Conservation (phyloP, 1,140 invertebrate species). For the Manduca sexta region DNA sequence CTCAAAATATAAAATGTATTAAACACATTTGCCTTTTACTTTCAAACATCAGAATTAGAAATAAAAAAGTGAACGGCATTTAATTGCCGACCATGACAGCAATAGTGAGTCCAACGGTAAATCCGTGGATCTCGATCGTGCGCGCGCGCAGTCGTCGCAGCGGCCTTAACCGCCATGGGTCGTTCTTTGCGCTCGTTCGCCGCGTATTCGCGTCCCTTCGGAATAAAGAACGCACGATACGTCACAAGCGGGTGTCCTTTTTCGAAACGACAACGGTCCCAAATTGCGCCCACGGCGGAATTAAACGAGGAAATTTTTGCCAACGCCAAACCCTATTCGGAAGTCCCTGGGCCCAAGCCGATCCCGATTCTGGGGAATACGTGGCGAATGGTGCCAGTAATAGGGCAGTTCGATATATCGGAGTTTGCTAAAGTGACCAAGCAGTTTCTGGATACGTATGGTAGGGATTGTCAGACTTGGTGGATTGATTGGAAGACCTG, state of each 20-base stretch:
- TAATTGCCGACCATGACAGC: slow-evolving; percentile 17
- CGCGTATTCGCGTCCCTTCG: slow-evolving; percentile 33
- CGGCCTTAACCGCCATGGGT: slow-evolving; percentile 57
- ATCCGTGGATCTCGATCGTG: slow-evolving; percentile 8
- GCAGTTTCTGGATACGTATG: slow-evolving; percentile 82
- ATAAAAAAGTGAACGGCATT: slow-evolving; percentile 14
- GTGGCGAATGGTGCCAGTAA: slow-evolving; percentile 78
- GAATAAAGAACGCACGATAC: slow-evolving; percentile 26
- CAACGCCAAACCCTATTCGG: slow-evolving; percentile 78
- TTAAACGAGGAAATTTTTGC: slow-evolving; percentile 55
- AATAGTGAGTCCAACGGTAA: slow-evolving; percentile 16
- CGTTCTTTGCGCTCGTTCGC: slow-evolving; percentile 40
- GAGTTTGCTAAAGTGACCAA: slow-evolving; percentile 84
- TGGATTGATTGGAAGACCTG: slow-evolving; percentile 85
- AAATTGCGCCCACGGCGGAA: slow-evolving; percentile 55
- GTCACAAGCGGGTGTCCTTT: slow-evolving; percentile 52
- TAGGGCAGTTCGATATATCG: slow-evolving; percentile 84
- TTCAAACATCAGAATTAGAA: background rate
- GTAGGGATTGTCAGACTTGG: slow-evolving; percentile 82
- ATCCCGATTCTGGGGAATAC: slow-evolving; percentile 88
- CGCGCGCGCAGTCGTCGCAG: slow-evolving; percentile 28
- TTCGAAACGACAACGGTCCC: slow-evolving; percentile 55
- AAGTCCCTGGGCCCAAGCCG: slow-evolving; percentile 86
- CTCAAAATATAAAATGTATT: no score
- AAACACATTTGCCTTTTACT: no score